A percentile compares a stretch with the other conserved stretches of the same genome.
Evolutionary conservation across 2,888 invertebrate species (phyloP).

Genomic region (Hesperia comma): DNA sequence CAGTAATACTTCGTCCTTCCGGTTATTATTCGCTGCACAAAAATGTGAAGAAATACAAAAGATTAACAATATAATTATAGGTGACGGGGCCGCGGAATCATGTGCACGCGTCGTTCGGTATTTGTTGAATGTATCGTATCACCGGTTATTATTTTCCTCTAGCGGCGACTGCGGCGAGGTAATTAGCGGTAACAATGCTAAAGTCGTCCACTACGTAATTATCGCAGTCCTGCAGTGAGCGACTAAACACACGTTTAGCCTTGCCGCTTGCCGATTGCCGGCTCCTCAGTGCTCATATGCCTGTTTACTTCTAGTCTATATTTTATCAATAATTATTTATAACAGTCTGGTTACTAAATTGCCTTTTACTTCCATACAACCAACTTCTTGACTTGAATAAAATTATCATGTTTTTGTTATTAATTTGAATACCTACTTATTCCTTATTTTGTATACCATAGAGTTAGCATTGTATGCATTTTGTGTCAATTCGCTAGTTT

Average conservation of each 20-base stretch:
- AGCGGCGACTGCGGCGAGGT: constrained; percentile 42
- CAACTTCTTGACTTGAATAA: neutral
- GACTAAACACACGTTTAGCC: constrained; percentile 60
- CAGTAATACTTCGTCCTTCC: constrained; percentile 23
- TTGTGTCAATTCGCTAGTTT: neutral
- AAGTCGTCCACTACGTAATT: constrained; percentile 63
- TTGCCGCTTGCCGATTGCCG: constrained; percentile 49
- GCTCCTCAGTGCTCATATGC: constrained; percentile 13
- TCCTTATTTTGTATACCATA: neutral
- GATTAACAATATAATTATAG: constrained; percentile 11
- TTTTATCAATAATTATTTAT: constrained; percentile 22
- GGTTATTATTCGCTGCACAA: constrained; percentile 27
- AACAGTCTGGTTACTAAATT: neutral
- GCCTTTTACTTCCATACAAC: neutral
- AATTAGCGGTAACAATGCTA: constrained; percentile 53
- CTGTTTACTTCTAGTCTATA: constrained; percentile 28
- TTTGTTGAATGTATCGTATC: constrained; percentile 41
- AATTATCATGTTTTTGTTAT: constrained; percentile 1
- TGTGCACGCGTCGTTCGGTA: constrained; percentile 26
- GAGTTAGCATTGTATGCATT: neutral
- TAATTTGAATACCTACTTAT: neutral
- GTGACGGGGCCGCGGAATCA: constrained; percentile 11
- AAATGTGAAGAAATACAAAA: constrained; percentile 20
- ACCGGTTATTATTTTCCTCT: constrained; percentile 47
- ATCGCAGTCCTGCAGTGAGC: constrained; percentile 63